These are phyloP conservation scores for Balearica regulorum DNA, from an alignment of 2,797 vertebrate species.

Conservation along the genomic window DNA sequence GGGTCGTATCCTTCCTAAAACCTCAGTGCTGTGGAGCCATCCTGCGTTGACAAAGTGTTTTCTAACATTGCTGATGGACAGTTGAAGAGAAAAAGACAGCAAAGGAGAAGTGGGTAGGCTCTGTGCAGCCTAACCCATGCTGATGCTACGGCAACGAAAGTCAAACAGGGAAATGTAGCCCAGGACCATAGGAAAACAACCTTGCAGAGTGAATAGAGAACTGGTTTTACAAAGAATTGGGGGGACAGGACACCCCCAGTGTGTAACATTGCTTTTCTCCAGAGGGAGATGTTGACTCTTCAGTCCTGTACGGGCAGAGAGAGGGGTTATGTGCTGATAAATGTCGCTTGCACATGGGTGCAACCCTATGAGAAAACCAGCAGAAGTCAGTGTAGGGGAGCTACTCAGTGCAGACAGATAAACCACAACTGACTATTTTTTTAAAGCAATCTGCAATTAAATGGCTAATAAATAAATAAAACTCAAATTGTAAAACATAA, in stretches of 20 bases:
- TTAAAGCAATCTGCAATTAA: background rate
- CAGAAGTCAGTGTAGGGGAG: background rate
- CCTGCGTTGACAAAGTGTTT: accelerated
- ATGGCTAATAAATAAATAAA: background rate
- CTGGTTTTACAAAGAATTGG: background rate
- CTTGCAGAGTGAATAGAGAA: background rate
- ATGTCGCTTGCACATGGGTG: background rate
- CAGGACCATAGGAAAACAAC: background rate
- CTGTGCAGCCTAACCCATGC: background rate
- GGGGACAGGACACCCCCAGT: accelerated
- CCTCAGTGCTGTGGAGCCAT: background rate
- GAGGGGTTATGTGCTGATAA: background rate
- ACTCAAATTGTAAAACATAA: background rate
- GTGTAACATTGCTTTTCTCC: background rate
- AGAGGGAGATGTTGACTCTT: background rate
- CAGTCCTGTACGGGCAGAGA: background rate
- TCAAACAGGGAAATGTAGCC: background rate
- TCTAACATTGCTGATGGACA: background rate
- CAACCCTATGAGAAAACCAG: background rate
- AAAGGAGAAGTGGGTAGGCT: background rate
- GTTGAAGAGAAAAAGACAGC: background rate
- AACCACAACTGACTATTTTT: background rate
- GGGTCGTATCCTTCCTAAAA: background rate
- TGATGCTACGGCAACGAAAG: accelerated
- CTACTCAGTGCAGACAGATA: background rate